Evolutionary conservation across 2,888 invertebrate species (phyloP), one percentile per base, ranked within the genome.

Genomic region (Synergus laeviventris): DNA sequence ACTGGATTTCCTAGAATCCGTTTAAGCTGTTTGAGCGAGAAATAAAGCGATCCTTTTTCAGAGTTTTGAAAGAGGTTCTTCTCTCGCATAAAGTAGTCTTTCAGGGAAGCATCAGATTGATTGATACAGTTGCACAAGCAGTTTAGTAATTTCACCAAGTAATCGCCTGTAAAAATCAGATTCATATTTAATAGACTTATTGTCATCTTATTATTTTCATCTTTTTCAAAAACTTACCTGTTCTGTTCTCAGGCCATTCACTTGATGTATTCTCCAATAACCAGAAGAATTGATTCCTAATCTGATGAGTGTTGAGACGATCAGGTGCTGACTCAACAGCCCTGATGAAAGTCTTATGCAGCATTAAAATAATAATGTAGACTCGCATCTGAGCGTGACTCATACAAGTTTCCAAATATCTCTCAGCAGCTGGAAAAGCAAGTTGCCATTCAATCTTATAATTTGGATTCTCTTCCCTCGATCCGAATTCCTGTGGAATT

Each of bases 361-460:
- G 89, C 54, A 94, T 91, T 79, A 96, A 91, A 1, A 94, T 91
- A 82, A 96, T 93, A 81, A 96, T 91, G 85, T 95, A 95, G 77
- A 95, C 93, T 79, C 95, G 93, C 62, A 95, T 93, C 85, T 97
- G 97, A 0, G 94, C 93, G 86, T 94, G 94, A 0, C 94, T 93
- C 87, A 96, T 92, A 82, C 94, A 94, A 18, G 94, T 94, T 87
- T 96, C 95, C 81, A 97, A 91, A 86, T 94, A 95, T 36, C 94
- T 92, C 89, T 96, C 96, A 0, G 95, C 96, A 75, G 94, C 94
- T 0, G 96, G 96, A 87, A 96, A 97, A 59, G 93, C 93, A 2
- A 96, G 92, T 89, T 94, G 94, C 97, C 97, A 97, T 89, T 97
- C 96, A 24, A 96, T 91, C 78, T 94, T 93, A 73, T 93, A 93